A percentile compares a stretch with the other conserved stretches of the same genome.
phyloP scores from a whole-genome alignment of 1,140 invertebrate genomes.

The Drosophila auraria region DNA sequence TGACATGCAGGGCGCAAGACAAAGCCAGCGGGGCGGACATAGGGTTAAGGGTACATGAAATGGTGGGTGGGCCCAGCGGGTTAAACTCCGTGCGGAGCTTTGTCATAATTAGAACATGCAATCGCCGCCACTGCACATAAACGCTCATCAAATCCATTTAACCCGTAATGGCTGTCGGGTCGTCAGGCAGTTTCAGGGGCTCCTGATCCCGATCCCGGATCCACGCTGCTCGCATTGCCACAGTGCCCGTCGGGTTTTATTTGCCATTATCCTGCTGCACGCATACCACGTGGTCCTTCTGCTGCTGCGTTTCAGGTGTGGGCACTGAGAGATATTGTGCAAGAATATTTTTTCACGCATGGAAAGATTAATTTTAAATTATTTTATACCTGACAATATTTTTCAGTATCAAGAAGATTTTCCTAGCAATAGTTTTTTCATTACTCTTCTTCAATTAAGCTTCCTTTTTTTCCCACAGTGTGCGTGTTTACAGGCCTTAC shows the following conservation, averaged over 20 bases:
- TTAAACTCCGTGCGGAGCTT: slow-evolving; percentile 19
- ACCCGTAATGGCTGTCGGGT: slow-evolving; percentile 59
- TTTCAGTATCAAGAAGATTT: fast-evolving
- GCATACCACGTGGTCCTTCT: slow-evolving; percentile 44
- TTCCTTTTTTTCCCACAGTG: slow-evolving; percentile 2
- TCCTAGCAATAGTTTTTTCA: background rate
- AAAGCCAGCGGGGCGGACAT: background rate
- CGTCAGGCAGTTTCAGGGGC: slow-evolving; percentile 42
- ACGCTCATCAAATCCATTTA: slow-evolving; percentile 82
- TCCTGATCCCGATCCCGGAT: slow-evolving; percentile 19
- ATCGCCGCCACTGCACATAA: slow-evolving; percentile 57
- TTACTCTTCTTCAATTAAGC: background rate
- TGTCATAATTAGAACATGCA: slow-evolving; percentile 69
- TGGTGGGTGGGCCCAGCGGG: background rate
- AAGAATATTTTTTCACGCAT: background rate
- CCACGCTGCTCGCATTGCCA: slow-evolving; percentile 6
- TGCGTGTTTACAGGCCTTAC: slow-evolving; percentile 23
- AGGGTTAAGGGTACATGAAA: background rate
- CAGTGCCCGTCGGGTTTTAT: slow-evolving; percentile 58
- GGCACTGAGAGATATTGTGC: background rate
- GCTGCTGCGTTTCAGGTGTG: slow-evolving; percentile 40
- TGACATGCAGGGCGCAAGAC: slow-evolving; percentile 5
- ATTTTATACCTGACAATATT: too few relatives aligned
- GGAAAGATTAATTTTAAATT: background rate
- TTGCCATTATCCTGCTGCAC: slow-evolving; percentile 71